Evolutionary conservation across 2,113 vertebrate genomes (phyloP).

Genomic region (Tamias sibiricus): DNA sequence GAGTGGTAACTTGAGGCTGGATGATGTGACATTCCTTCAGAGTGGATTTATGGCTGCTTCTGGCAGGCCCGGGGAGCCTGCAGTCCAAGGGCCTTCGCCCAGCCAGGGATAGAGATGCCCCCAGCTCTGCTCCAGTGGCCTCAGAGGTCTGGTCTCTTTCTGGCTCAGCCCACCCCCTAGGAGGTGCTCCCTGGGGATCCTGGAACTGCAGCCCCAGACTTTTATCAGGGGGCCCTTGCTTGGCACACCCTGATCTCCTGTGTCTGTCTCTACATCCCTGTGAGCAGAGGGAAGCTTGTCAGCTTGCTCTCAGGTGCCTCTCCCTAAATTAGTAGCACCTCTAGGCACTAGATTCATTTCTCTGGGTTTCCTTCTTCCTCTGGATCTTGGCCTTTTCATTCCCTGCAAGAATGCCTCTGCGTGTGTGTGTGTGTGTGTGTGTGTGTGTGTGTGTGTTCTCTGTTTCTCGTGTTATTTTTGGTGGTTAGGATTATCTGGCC

Average conservation of each 20-base stretch:
- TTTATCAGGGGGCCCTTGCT: too few relatives aligned
- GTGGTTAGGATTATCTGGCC: not conserved
- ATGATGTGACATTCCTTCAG: not conserved
- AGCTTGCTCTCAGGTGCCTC: not conserved
- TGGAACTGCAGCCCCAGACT: not conserved
- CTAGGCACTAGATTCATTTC: not conserved
- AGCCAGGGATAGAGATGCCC: not conserved
- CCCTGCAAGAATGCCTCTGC: not conserved
- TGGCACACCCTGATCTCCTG: not conserved
- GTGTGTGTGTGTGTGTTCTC: too few relatives aligned
- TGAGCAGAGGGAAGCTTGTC: not conserved
- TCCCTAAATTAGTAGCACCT: not conserved
- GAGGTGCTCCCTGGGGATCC: not conserved
- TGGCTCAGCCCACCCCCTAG: not conserved
- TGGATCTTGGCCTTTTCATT: not conserved
- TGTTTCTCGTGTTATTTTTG: not conserved
- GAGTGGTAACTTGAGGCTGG: not conserved
- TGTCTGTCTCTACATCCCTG: not conserved
- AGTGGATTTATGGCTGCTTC: not conserved
- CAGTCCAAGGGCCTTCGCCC: not conserved
- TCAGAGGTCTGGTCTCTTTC: not conserved
- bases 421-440: too few relatives aligned
- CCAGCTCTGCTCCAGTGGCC: not conserved
- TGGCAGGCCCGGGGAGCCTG: not conserved
- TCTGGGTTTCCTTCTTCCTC: not conserved